phyloP scores from a whole-genome alignment of 2,888 invertebrate genomes.

The Patella ulyssiponensis region DNA sequence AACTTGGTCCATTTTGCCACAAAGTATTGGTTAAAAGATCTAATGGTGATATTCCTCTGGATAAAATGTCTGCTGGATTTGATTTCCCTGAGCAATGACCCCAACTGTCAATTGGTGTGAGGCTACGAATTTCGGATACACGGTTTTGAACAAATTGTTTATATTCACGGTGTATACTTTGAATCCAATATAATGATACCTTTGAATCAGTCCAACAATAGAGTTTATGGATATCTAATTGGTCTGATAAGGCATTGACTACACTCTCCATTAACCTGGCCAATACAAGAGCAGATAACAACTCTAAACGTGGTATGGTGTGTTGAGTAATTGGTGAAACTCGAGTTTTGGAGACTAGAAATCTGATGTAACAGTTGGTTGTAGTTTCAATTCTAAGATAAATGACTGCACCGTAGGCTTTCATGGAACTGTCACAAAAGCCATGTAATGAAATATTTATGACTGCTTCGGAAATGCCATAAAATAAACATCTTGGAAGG shows the following conservation, averaged over 20 bases:
- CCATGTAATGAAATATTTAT: neutral
- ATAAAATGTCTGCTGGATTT: neutral
- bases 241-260: neutral
- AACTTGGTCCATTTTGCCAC: constrained; percentile 6
- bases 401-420: neutral
- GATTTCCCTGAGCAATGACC: neutral
- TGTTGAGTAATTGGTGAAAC: neutral
- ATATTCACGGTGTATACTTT: neutral
- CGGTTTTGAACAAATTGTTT: constrained; percentile 1
- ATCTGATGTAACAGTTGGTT: neutral
- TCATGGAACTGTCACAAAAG: neutral
- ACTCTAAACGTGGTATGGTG: neutral
- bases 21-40: neutral
- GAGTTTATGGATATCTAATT: neutral
- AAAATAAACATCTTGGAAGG: neutral
- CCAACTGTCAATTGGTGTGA: neutral
- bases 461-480: neutral
- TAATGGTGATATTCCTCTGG: neutral
- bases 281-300: neutral
- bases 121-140: neutral
- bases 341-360: neutral
- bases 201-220: neutral
- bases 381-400: neutral
- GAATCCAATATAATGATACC: neutral
- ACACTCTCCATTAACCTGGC: neutral